Conservation (phyloP, 2,113 vertebrate genomes). For the Chrysochloris asiatica region DNA sequence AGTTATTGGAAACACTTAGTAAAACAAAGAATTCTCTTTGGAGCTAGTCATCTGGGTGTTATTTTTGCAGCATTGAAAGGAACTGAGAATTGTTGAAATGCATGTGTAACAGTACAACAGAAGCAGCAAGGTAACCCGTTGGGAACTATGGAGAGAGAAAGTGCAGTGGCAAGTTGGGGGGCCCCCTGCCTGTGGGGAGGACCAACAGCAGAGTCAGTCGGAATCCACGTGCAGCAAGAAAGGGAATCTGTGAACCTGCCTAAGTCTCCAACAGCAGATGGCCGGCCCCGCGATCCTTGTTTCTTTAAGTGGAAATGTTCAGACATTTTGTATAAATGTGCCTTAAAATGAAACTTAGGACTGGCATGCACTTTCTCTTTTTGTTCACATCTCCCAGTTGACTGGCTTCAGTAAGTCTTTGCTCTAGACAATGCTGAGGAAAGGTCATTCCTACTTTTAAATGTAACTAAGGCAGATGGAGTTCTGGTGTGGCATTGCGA, state of each 20-base stretch:
- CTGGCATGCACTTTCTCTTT: background rate
- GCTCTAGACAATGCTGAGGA: background rate
- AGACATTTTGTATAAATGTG: background rate
- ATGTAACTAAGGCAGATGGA: rapidly evolving
- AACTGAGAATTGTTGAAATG: background rate
- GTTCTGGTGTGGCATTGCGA: no score
- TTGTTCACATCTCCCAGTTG: no score
- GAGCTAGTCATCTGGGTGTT: background rate
- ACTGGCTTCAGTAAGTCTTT: no score
- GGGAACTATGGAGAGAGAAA: background rate
- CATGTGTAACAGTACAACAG: background rate
- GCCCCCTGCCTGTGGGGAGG: rapidly evolving
- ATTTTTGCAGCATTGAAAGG: background rate
- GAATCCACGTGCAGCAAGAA: background rate
- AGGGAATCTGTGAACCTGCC: rapidly evolving
- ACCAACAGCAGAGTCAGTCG: background rate
- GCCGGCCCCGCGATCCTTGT: background rate
- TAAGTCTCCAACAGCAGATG: background rate
- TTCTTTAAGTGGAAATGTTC: background rate
- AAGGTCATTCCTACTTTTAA: rapidly evolving
- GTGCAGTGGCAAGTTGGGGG: background rate
- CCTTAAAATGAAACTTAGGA: background rate
- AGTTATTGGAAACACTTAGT: background rate
- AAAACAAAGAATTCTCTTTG: background rate
- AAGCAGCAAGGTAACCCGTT: rapidly evolving